Evolutionary conservation across 1,140 invertebrate genomes (phyloP).

Genomic region (Acromyrmex heyeri): DNA sequence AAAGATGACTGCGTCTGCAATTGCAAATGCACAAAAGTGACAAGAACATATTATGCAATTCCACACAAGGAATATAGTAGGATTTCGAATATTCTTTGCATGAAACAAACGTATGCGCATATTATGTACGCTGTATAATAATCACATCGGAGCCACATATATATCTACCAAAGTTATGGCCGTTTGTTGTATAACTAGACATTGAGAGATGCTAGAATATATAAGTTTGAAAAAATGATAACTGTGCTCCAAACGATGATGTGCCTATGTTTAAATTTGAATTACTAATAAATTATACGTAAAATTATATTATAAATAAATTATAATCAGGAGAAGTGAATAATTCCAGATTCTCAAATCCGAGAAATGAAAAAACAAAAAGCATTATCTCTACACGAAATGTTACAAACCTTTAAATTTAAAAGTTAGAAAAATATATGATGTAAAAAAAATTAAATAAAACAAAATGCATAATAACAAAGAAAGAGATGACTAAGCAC

Average conservation of each 20-base stretch:
- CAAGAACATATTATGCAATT: not conserved
- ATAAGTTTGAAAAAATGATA: not conserved
- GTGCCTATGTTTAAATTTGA: not conserved
- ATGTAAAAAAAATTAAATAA: not conserved
- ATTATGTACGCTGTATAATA: slow-evolving; percentile 29
- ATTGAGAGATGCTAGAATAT: not conserved
- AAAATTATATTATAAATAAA: not conserved
- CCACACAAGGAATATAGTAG: not conserved
- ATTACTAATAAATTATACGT: not conserved
- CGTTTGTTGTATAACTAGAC: not conserved
- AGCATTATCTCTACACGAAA: not conserved
- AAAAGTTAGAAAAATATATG: not conserved
- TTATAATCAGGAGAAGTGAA: not conserved
- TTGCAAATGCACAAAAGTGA: not conserved
- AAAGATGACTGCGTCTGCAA: not conserved
- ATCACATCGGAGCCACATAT: not conserved
- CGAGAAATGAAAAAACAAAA: not conserved
- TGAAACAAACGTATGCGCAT: slow-evolving; percentile 19
- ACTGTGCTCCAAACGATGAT: not conserved
- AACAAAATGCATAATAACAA: not conserved
- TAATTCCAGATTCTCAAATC: not conserved
- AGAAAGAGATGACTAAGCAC: not conserved
- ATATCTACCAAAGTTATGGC: not conserved
- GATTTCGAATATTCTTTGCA: slow-evolving; percentile 9
- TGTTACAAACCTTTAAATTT: not conserved